These are phyloP conservation scores for Hirtodrosophila duncani DNA, from an alignment of 2,888 invertebrate genomes.

Conservation along the genomic window DNA sequence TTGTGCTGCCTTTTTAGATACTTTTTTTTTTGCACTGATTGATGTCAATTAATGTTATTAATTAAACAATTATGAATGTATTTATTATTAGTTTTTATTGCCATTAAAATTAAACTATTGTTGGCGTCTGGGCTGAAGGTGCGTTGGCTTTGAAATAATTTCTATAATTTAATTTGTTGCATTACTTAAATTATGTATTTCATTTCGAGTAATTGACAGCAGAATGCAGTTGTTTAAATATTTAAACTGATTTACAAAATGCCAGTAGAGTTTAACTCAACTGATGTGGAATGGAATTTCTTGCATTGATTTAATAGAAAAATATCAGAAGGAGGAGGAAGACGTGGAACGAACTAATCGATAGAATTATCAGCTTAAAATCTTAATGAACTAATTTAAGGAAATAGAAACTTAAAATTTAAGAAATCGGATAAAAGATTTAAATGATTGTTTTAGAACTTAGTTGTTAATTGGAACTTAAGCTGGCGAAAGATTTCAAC, in stretches of 20 bases:
- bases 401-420: no score
- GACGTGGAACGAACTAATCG: no score
- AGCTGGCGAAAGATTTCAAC: no score
- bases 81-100: constrained; percentile 16
- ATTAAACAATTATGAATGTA: constrained; percentile 35
- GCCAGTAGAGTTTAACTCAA: no score
- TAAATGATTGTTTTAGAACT: no score
- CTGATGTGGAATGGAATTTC: background rate
- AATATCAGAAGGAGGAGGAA: no score
- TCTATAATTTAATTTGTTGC: background rate
- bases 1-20: background rate
- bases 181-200: background rate
- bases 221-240: background rate
- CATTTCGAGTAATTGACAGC: background rate
- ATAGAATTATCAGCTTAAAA: no score
- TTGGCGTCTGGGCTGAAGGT: no score
- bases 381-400: no score
- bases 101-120: background rate
- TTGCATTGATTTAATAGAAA: no score
- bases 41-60: constrained; percentile 33
- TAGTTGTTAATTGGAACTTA: no score
- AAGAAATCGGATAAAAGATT: no score
- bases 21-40: constrained; percentile 18
- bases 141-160: background rate
- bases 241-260: background rate